These are phyloP conservation scores for Prenolepis imparis DNA, from an alignment of 2,888 invertebrate species.

Conservation along the genomic window DNA sequence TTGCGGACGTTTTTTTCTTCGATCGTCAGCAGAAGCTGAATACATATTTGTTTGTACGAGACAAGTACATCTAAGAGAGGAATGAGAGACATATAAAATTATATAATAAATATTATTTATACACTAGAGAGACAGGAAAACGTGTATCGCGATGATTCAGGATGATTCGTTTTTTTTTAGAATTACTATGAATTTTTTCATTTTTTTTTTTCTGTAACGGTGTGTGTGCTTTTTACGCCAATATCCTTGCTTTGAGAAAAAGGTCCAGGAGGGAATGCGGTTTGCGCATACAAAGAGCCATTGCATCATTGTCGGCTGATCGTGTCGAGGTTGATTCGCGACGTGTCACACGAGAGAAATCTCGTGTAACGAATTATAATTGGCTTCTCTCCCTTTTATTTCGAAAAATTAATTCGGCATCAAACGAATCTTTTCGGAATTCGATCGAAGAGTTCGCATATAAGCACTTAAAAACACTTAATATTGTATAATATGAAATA, in stretches of 20 bases:
- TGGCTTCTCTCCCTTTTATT: background rate
- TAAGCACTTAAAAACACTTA: background rate
- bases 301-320: slow-evolving; percentile 62
- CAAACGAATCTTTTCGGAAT: background rate
- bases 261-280: slow-evolving; percentile 52
- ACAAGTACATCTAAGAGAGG: slow-evolving; percentile 17
- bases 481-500: background rate
- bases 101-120: slow-evolving; percentile 9
- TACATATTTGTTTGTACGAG: background rate
- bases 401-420: slow-evolving; percentile 35
- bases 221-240: slow-evolving; percentile 10
- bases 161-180: slow-evolving; percentile 12
- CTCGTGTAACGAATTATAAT: slow-evolving; percentile 26
- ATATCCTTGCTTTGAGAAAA: slow-evolving; percentile 33
- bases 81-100: slow-evolving; percentile 8
- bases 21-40: slow-evolving; percentile 9
- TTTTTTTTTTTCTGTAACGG: slow-evolving; percentile 6
- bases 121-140: slow-evolving; percentile 33
- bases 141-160: slow-evolving; percentile 29
- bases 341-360: slow-evolving; percentile 37
- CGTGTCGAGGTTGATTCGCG: slow-evolving; percentile 48
- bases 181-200: slow-evolving; percentile 18
- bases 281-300: slow-evolving; percentile 53
- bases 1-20: background rate
- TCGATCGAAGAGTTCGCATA: background rate